Base-by-base conservation (phyloP, 2,113 vertebrate genomes). In the Odobenus rosmarus region DNA sequence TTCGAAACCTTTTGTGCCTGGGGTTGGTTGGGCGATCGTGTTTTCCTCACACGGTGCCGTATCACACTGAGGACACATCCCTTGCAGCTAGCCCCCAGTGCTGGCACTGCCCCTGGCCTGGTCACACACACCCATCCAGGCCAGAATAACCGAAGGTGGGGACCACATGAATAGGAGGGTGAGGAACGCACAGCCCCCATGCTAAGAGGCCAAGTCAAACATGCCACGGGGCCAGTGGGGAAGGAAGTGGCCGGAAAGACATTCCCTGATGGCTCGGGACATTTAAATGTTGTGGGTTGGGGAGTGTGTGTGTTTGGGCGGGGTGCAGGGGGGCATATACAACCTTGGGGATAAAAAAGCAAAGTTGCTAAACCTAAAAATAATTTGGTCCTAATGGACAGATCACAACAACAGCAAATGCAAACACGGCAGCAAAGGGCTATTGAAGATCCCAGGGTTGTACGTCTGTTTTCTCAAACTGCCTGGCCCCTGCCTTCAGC, bases 161-260 rank as follows among this genome's bases (percentile, higher is more conserved):
- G 23, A 24, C 28, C 7, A 23, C 57, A 53, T 1, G 76, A 51
- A n/a, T 18, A 49, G 89, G 88, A 88, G 62, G 57, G 61, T 0
- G 5, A 71, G 36, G 79, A 53, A 36, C 77, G 39, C 13, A 3
- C 42, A 53, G 64, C 23, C 71, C 51, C 53, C 4, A 9, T 18
- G 24, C 36, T 2, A 33, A 95, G 83, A 5, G 3, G 97, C 97
- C 96, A 98, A 97, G 51, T 23, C 96, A 95, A 98, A 97, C 90
- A 98, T 57, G 24, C 42, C 7, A 12, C 1, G 6, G 4, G 36
- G 28, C 0, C 0, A 0, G 67, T 36, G 39, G 93, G 57, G 80
- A 72, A 93, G 96, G 98, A 97, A 93, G 93, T 12, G 23, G 71
- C 39, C 92, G 31, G 84, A 0, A 3, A 83, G 95, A 84, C 76